Percentiles rank a stretch among this genome's conserved stretches.
These are phyloP conservation scores for Rhegmatorhina hoffmannsi DNA, from an alignment of 2,113 vertebrate genomes.

Conservation along the genomic window DNA sequence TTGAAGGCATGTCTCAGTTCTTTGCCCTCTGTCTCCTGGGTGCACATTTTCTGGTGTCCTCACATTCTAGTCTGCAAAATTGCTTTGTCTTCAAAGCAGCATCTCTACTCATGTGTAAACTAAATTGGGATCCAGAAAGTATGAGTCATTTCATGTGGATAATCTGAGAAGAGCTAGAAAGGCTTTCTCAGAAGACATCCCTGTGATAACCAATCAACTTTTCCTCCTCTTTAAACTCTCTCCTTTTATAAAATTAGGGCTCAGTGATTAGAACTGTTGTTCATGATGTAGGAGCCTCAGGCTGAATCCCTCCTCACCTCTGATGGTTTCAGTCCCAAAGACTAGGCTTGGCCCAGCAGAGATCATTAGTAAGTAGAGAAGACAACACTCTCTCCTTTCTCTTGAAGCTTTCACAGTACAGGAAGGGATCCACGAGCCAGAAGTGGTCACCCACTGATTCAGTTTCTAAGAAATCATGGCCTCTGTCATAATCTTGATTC, in stretches of 20 bases:
- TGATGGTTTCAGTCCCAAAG: neutral
- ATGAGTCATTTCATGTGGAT: neutral
- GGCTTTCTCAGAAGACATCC: neutral
- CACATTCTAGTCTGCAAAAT: neutral
- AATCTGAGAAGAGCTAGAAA: neutral
- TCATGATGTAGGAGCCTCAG: neutral
- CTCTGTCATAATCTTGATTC: neutral
- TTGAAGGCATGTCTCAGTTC: neutral
- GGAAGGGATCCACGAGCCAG: neutral
- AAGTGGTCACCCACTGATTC: neutral
- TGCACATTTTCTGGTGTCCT: neutral
- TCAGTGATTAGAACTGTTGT: neutral
- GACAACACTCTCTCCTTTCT: neutral
- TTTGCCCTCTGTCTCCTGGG: neutral
- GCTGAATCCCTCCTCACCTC: neutral
- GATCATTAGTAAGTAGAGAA: neutral
- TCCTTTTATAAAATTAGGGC: neutral
- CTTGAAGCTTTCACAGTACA: neutral
- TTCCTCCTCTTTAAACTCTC: neutral
- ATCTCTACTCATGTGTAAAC: neutral
- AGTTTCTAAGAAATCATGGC: neutral
- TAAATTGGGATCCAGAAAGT: neutral
- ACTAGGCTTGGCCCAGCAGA: neutral
- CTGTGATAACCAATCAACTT: neutral
- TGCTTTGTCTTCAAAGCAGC: neutral